Evolutionary conservation across 1,140 invertebrate species (phyloP), one percentile per base, ranked within the genome.

Genomic region (Acromyrmex heyeri): DNA sequence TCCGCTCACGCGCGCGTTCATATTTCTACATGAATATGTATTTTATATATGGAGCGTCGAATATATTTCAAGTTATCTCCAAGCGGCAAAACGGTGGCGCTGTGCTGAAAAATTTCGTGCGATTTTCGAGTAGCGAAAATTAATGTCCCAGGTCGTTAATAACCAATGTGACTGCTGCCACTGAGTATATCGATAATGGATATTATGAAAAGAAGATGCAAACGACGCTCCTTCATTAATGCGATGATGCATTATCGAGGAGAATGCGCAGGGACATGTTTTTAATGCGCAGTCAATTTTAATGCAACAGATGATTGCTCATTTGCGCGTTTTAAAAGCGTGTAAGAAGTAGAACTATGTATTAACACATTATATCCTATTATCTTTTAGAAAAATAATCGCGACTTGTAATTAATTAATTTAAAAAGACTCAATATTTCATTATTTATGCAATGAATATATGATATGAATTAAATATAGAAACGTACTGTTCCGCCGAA

Each of bases 21-120:
- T 86, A 86, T 89, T 81, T 89, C 87, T 85, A 69, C 62, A 75
- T 67, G 64, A 12, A 18, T 61, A 38, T 14, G 27, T 27, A 73
- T 79, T 53, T 78, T 50, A 48, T 50, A 61, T 27, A 61, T 21
- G 67, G 38, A 24, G 30, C 57, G 12, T 18, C 64, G 64, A 67
- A 34, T 59, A 79, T 83, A 83, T 83, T 75, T 48, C 34, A 57
- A 24, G 55, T 75, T 7, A 81, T 55, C 62, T 67, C 44, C 24
- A 44, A 75, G 34, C 18, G 55, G 55, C 34, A 8, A 34, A 59
- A 48, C 34, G 73, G 14, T 5, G 69, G 38, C 7, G 24, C 16
- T 16, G 4, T 69, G 24, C 14, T 73, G 69, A 83, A 83, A 83
- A 75, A 83, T 83, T 79, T 67, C 77, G 48, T 34, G 27, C n/a